These are phyloP conservation scores for Eubasilissa regina DNA, from an alignment of 1,140 invertebrate species.

Conservation along the genomic window DNA sequence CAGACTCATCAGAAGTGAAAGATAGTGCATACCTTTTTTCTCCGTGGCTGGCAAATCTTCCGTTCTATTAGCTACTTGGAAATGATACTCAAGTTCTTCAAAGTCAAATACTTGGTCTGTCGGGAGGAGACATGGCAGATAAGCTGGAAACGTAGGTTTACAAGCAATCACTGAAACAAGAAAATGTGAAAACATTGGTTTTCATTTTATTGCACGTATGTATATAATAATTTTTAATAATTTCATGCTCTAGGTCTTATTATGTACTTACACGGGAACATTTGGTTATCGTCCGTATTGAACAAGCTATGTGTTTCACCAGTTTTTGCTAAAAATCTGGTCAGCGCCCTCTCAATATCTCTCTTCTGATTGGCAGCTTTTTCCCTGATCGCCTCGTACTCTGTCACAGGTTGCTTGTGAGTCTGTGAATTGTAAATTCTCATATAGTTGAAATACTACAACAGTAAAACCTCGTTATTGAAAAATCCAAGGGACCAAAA, in stretches of 20 bases:
- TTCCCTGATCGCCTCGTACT: constrained; percentile 96
- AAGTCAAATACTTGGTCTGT: constrained; percentile 96
- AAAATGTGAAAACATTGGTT: too few relatives aligned
- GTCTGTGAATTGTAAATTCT: constrained; percentile 83
- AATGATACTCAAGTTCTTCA: constrained; percentile 90
- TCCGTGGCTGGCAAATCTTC: constrained; percentile 73
- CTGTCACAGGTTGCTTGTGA: constrained; percentile 95
- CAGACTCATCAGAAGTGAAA: too few relatives aligned
- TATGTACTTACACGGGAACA: constrained; percentile 84
- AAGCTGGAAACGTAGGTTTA: constrained; percentile 87
- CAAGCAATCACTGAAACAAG: constrained; percentile 90
- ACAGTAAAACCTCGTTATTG: too few relatives aligned
- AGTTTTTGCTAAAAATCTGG: constrained; percentile 95
- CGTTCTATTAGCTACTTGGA: constrained; percentile 78
- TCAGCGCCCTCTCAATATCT: constrained; percentile 94
- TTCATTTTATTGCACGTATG: too few relatives aligned
- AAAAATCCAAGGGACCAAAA: too few relatives aligned
- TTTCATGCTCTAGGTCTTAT: background rate
- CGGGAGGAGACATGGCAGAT: constrained; percentile 89
- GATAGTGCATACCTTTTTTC: constrained; percentile 73
- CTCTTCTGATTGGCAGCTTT: constrained; percentile 94
- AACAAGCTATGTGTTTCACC: constrained; percentile 93
- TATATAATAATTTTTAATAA: too few relatives aligned
- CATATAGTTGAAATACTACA: too few relatives aligned
- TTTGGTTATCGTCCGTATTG: constrained; percentile 88